These are phyloP conservation scores for Nyleta sp. DNA, from an alignment of 2,888 invertebrate genomes.

Conservation along the genomic window DNA sequence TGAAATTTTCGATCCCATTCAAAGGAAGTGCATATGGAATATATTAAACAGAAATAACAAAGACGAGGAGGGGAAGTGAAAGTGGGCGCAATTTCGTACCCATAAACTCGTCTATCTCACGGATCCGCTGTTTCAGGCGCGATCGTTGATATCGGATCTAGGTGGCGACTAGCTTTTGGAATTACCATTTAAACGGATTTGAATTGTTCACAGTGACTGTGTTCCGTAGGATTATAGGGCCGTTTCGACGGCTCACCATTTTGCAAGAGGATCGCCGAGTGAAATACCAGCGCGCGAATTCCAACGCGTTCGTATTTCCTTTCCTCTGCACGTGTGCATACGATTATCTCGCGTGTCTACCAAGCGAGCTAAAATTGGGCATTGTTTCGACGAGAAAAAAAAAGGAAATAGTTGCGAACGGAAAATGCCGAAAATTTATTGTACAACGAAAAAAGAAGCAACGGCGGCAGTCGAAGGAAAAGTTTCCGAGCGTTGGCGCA, in stretches of 20 bases:
- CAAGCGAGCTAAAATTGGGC: constrained; percentile 49
- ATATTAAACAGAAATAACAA: constrained; percentile 19
- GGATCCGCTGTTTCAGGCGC: constrained; percentile 36
- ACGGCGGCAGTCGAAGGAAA: background rate
- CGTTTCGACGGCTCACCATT: constrained; percentile 62
- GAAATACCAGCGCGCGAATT: constrained; percentile 57
- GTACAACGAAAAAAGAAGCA: background rate
- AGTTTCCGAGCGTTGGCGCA: background rate
- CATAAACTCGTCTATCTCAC: constrained; percentile 47
- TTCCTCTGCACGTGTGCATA: constrained; percentile 55
- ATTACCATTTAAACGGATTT: constrained; percentile 70
- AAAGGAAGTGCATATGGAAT: constrained; percentile 29
- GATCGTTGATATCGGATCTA: constrained; percentile 58
- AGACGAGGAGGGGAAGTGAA: constrained; percentile 20
- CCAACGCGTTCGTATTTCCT: constrained; percentile 59
- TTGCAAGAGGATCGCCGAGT: constrained; percentile 58
- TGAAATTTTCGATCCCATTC: constrained; percentile 1
- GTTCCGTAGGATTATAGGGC: constrained; percentile 63
- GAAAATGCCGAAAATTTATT: constrained; percentile 32
- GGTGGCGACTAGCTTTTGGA: constrained; percentile 65
- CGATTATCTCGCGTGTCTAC: constrained; percentile 60
- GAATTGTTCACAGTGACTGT: constrained; percentile 64
- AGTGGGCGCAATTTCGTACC: constrained; percentile 37
- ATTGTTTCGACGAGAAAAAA: constrained; percentile 46
- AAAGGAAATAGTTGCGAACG: background rate